Percentiles rank a stretch among this genome's conserved stretches.
Evolutionary conservation across 2,888 invertebrate species (phyloP).

Genomic region (Oxystoma pomonae): DNA sequence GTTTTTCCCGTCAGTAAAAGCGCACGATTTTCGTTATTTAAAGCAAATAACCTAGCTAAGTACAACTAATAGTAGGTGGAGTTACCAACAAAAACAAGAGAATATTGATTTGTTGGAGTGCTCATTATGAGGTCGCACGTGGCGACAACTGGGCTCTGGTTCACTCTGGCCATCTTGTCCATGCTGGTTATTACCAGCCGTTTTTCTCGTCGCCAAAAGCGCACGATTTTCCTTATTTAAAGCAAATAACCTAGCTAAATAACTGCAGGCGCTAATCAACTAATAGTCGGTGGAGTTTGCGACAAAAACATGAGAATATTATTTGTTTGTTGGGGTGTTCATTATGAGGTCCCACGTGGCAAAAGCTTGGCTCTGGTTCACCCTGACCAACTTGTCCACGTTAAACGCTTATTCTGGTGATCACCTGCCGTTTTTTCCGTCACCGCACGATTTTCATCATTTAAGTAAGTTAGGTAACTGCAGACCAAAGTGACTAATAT

Average conservation of each 20-base stretch:
- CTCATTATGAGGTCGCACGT: constrained; percentile 70
- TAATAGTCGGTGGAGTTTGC: no score
- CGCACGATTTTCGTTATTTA: constrained; percentile 83
- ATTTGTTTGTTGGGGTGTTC: constrained; percentile 67
- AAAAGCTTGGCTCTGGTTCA: constrained; percentile 75
- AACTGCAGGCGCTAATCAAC: no score
- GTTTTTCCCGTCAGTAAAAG: constrained; percentile 79
- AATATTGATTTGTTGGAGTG: constrained; percentile 69
- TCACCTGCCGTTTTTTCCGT: constrained; percentile 80
- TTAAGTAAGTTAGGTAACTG: constrained; percentile 74
- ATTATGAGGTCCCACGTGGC: constrained; percentile 73
- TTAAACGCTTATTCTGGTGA: constrained; percentile 82
- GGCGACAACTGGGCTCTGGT: constrained; percentile 77
- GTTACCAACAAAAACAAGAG: no score
- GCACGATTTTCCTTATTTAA: constrained; percentile 84
- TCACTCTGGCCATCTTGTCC: constrained; percentile 67
- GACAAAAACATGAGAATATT: no score
- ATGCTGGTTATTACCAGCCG: constrained; percentile 80
- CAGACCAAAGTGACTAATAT: no score
- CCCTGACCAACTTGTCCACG: constrained; percentile 71
- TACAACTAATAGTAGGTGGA: no score
- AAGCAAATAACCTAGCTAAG: no score
- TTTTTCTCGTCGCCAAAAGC: constrained; percentile 83
- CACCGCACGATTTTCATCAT: constrained; percentile 86
- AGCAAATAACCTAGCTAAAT: no score